Percentiles rank a stretch among this genome's conserved stretches.
Conservation (phyloP, 1,140 invertebrate species). For the Pollicipes pollicipes region DNA sequence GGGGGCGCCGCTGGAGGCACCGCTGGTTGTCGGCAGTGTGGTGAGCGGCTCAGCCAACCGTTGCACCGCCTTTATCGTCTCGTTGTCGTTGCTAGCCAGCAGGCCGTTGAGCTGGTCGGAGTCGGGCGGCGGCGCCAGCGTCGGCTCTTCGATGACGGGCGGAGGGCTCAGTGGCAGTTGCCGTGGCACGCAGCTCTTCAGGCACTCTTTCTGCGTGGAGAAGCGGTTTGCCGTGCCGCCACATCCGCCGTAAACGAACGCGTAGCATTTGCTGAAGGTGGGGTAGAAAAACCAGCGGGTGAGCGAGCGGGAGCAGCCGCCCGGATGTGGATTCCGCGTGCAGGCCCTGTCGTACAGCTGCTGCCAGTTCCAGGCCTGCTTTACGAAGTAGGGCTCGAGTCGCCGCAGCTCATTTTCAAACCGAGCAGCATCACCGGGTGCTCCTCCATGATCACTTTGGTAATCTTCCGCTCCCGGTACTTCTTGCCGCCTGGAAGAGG, state of each 20-base stretch:
- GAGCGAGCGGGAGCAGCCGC: not conserved
- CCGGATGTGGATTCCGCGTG: not conserved
- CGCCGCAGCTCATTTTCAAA: too few species aligned
- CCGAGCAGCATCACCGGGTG: too few species aligned
- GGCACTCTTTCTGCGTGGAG: not conserved
- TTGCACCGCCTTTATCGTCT: too few species aligned
- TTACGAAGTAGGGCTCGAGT: not conserved
- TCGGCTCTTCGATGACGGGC: not conserved
- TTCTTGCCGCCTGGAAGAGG: too few species aligned
- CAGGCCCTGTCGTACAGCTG: not conserved
- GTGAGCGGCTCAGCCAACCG: too few species aligned
- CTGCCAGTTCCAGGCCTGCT: not conserved
- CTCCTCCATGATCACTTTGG: too few species aligned
- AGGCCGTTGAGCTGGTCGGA: too few species aligned
- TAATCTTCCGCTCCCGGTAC: too few species aligned
- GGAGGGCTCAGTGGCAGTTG: not conserved
- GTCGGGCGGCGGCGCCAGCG: too few species aligned
- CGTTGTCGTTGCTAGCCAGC: too few species aligned
- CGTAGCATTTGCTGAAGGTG: not conserved
- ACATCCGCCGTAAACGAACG: not conserved
- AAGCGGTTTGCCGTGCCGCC: not conserved
- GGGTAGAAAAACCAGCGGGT: conserved; percentile 1
- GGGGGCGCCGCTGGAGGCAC: too few species aligned
- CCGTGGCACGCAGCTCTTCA: not conserved
- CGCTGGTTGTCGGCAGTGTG: too few species aligned